Evolutionary conservation across 2,113 vertebrate species (phyloP).

Genomic region (Thinocorus orbignyianus): DNA sequence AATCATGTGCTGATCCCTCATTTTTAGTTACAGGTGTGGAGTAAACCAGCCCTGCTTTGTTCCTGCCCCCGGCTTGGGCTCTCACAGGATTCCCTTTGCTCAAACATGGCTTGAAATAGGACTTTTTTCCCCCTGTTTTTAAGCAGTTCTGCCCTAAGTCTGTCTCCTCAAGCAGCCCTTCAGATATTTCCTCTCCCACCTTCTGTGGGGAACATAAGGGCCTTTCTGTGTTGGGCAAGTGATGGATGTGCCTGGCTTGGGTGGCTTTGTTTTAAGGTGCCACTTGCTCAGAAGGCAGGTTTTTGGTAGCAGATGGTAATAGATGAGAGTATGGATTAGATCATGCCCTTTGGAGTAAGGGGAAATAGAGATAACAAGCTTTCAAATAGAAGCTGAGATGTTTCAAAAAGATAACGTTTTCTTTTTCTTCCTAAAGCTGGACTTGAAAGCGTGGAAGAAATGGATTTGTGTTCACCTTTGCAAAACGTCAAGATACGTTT

Average conservation of each 20-base stretch:
- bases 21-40: neutral
- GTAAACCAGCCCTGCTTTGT: neutral
- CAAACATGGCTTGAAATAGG: neutral
- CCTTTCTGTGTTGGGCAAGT: neutral
- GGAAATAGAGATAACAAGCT: neutral
- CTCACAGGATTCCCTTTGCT: neutral
- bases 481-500: neutral
- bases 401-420: rapidly evolving
- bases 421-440: neutral
- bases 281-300: neutral
- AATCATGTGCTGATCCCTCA: neutral
- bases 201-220: neutral
- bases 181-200: neutral
- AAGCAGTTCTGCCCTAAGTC: neutral
- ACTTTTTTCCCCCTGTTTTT: neutral
- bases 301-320: neutral
- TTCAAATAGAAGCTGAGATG: neutral
- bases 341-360: neutral
- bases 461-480: neutral
- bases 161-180: neutral
- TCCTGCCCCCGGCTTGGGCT: neutral
- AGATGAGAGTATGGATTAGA: neutral
- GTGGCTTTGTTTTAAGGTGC: neutral
- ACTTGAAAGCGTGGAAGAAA: neutral
- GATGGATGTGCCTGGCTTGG: neutral